phyloP scores from a whole-genome alignment of 2,113 vertebrate species.

The Nansenia antarctica region DNA sequence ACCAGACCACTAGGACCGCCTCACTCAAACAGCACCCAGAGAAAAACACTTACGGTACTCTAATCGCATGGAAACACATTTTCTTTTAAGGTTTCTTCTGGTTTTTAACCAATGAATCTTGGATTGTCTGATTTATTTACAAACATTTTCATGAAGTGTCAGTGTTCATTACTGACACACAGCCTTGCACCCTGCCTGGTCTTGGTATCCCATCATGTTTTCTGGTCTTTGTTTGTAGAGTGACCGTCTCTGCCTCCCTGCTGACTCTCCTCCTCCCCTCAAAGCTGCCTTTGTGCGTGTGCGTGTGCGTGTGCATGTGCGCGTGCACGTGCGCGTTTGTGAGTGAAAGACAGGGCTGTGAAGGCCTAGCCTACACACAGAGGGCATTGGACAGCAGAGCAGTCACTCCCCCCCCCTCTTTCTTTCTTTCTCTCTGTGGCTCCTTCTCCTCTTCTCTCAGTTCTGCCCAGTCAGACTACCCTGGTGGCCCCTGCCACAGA shows the following conservation, averaged over 20 bases:
- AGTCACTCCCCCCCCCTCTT: neutral
- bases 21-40: constrained; percentile 10
- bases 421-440: constrained; percentile 1
- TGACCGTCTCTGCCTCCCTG: neutral
- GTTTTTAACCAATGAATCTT: no score
- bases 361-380: constrained; percentile 35
- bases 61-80: no score
- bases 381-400: constrained; percentile 31
- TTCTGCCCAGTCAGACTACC: constrained; percentile 63
- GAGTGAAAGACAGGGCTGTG: constrained; percentile 46
- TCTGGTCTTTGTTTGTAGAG: neutral
- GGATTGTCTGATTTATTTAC: neutral
- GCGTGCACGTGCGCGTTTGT: no score
- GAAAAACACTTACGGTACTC: neutral
- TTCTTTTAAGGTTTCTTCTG: no score
- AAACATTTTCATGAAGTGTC: neutral
- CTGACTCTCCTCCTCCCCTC: constrained; percentile 27
- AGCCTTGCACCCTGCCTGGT: neutral
- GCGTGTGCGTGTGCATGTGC: no score
- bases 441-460: constrained; percentile 24
- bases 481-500: constrained; percentile 25
- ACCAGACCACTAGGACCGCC: constrained; percentile 16
- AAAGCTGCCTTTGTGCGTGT: constrained; percentile 57
- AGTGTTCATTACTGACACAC: neutral
- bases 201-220: neutral